Percentiles rank a stretch among this genome's conserved stretches.
These are phyloP conservation scores for Pherbina coryleti DNA, from an alignment of 2,888 invertebrate species.

Conservation along the genomic window DNA sequence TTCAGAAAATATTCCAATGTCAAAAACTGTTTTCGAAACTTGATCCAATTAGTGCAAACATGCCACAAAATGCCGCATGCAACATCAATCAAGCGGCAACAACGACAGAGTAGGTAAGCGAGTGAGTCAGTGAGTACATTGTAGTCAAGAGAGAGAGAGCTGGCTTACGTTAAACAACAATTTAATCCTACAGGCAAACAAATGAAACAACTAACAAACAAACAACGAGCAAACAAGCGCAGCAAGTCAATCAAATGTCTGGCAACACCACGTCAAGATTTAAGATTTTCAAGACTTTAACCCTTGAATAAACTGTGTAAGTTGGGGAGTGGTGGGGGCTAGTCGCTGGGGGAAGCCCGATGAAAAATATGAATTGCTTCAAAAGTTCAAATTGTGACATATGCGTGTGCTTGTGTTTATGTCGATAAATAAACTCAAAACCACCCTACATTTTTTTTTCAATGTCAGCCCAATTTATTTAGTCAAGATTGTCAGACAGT, in stretches of 20 bases:
- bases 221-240: slow-evolving; percentile 3
- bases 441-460: too few species aligned
- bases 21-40: slow-evolving; percentile 18
- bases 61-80: slow-evolving; percentile 40
- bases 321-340: neutral
- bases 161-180: neutral
- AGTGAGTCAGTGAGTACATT: neutral
- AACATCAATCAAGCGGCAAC: slow-evolving; percentile 48
- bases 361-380: neutral
- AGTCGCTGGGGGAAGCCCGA: neutral
- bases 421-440: too few species aligned
- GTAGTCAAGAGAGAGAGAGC: neutral
- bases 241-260: slow-evolving; percentile 23
- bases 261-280: neutral
- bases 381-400: neutral
- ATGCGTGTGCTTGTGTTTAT: too few species aligned
- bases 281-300: neutral
- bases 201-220: neutral
- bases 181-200: slow-evolving; percentile 5
- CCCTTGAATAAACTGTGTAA: neutral
- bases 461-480: too few species aligned
- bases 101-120: neutral
- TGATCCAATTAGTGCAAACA: slow-evolving; percentile 49
- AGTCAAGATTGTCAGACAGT: too few species aligned
- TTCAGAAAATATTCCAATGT: slow-evolving; percentile 38